Conservation (phyloP, 2,797 vertebrate species). For the Lacerta agilis region DNA sequence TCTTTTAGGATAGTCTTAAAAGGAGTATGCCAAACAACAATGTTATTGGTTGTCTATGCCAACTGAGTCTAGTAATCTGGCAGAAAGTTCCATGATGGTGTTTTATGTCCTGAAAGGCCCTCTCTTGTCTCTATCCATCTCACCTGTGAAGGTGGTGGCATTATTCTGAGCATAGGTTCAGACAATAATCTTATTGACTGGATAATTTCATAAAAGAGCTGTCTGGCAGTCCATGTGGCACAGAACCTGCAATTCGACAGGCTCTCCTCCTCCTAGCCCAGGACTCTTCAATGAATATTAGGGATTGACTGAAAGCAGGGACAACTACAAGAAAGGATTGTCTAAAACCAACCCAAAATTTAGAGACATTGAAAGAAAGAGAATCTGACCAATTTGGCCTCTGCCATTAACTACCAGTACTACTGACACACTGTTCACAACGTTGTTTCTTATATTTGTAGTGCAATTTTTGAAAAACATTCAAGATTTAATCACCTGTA, state of each 20-base stretch:
- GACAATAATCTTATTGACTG: too few relatives aligned
- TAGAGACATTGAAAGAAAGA: background rate
- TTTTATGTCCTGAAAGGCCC: background rate
- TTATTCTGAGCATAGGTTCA: background rate
- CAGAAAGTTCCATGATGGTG: too few relatives aligned
- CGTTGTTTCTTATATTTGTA: background rate
- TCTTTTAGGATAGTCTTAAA: background rate
- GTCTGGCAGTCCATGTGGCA: background rate
- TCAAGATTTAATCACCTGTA: background rate
- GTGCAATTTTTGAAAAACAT: background rate
- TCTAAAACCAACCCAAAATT: background rate
- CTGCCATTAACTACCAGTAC: background rate
- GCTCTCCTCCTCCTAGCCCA: background rate
- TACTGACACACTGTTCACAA: background rate
- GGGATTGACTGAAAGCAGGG: background rate
- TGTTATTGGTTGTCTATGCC: too few relatives aligned
- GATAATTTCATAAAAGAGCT: background rate
- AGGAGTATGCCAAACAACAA: background rate
- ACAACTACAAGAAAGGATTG: background rate
- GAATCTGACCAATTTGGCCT: background rate
- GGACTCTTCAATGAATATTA: background rate
- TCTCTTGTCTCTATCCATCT: background rate
- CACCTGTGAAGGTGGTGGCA: background rate
- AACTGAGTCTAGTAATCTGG: too few relatives aligned
- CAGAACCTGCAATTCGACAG: background rate